Conservation (phyloP, 2,888 invertebrate genomes). For the Hoplodrina ambigua region DNA sequence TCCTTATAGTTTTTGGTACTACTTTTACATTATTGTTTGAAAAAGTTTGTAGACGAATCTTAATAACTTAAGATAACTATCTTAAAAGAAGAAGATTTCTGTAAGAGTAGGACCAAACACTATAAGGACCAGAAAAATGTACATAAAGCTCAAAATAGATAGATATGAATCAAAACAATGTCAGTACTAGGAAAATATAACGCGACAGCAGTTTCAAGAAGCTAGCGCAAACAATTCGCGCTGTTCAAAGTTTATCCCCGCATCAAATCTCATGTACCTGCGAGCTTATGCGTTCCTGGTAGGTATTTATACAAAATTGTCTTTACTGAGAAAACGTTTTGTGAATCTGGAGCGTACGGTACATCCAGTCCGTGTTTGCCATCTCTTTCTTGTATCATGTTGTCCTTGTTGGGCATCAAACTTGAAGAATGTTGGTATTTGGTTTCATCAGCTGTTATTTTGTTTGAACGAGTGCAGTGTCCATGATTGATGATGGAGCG, state of each 20-base stretch:
- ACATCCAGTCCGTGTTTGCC: constrained; percentile 53
- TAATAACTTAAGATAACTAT: no score
- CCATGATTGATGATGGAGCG: constrained; percentile 56
- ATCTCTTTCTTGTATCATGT: constrained; percentile 57
- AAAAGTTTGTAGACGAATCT: no score
- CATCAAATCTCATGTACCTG: constrained; percentile 55
- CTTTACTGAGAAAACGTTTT: constrained; percentile 73
- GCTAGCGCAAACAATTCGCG: constrained; percentile 30
- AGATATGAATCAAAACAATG: constrained; percentile 15
- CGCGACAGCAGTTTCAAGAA: constrained; percentile 37
- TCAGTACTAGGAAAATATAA: constrained; percentile 62
- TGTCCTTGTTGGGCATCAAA: constrained; percentile 59
- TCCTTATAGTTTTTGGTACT: no score
- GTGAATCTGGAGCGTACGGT: constrained; percentile 76
- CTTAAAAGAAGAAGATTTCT: no score
- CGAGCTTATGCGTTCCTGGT: constrained; percentile 69
- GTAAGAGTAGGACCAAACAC: not conserved
- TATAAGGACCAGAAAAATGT: not conserved
- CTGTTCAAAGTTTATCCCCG: constrained; percentile 54
- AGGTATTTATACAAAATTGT: constrained; percentile 72
- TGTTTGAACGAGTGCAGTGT: constrained; percentile 49
- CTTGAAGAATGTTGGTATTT: constrained; percentile 59
- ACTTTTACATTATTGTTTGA: no score
- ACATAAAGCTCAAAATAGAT: constrained; percentile 3
- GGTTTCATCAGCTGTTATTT: constrained; percentile 65